Evolutionary conservation across 1,140 invertebrate genomes (phyloP).

Genomic region (Drosophila albomicans): DNA sequence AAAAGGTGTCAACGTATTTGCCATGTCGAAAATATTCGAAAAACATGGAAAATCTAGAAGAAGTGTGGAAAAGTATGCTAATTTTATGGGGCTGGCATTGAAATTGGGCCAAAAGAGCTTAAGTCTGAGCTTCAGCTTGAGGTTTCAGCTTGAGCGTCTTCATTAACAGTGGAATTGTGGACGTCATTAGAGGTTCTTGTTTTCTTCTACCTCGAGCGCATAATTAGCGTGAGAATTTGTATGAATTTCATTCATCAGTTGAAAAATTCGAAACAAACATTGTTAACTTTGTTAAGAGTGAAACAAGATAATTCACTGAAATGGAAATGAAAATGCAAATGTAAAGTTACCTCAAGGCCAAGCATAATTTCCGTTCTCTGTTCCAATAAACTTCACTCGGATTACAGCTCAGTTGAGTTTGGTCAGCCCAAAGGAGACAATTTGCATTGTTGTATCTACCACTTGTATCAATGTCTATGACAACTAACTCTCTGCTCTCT

Average conservation of each 20-base stretch:
- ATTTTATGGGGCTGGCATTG: slow-evolving; percentile 74
- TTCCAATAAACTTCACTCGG: background rate
- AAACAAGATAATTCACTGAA: slow-evolving; percentile 20
- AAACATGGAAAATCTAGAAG: slow-evolving; percentile 58
- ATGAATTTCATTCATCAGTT: slow-evolving; percentile 27
- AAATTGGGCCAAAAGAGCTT: slow-evolving; percentile 65
- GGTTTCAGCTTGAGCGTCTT: slow-evolving; percentile 40
- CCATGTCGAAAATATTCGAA: slow-evolving; percentile 49
- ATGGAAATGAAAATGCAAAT: slow-evolving; percentile 2
- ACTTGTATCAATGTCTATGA: slow-evolving; percentile 38
- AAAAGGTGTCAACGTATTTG: slow-evolving; percentile 78
- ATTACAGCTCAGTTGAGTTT: background rate
- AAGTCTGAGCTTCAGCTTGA: slow-evolving; percentile 61
- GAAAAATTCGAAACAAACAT: background rate
- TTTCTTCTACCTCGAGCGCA: slow-evolving; percentile 12
- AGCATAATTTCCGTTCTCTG: background rate
- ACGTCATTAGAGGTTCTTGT: slow-evolving; percentile 30
- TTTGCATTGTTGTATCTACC: slow-evolving; percentile 44
- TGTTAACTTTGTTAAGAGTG: slow-evolving; percentile 20
- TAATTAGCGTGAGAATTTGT: slow-evolving; percentile 60
- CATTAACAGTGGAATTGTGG: slow-evolving; percentile 41
- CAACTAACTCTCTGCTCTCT: slow-evolving; percentile 24
- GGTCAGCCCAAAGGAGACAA: slow-evolving; percentile 36
- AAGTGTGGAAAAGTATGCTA: slow-evolving; percentile 64
- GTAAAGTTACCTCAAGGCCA: slow-evolving; percentile 1